Evolutionary conservation across 2,888 invertebrate genomes (phyloP).

Genomic region (Dynastes tityus): DNA sequence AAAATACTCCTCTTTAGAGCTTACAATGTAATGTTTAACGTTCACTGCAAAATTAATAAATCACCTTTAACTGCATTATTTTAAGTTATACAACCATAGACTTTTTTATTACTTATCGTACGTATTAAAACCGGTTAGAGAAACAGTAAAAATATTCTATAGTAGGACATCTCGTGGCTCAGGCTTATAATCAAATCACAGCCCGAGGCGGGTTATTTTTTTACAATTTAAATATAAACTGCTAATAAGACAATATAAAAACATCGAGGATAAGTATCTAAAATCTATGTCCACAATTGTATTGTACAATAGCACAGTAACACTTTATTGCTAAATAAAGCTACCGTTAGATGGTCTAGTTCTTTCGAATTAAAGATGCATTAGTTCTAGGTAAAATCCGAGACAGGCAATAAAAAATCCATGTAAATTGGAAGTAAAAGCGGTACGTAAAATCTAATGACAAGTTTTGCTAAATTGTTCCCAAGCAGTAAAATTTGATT

Average conservation of each 20-base stretch:
- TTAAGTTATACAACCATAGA: background rate
- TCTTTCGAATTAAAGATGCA: slow-evolving; percentile 22
- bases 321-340: slow-evolving; percentile 6
- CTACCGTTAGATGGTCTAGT: slow-evolving; percentile 11
- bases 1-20: no score
- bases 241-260: background rate
- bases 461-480: no score
- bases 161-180: no score
- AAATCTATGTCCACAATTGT: background rate
- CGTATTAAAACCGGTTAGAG: no score
- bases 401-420: no score
- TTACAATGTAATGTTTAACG: no score
- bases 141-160: no score
- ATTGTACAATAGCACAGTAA: background rate
- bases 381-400: background rate
- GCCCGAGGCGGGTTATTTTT: background rate
- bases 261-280: background rate
- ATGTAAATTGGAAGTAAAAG: no score
- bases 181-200: background rate
- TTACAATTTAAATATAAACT: background rate
- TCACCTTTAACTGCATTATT: background rate
- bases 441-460: no score
- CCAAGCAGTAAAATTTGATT: no score
- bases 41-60: no score
- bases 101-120: no score